These are phyloP conservation scores for Lasioglossum vierecki DNA, from an alignment of 2,888 invertebrate species.

Conservation along the genomic window DNA sequence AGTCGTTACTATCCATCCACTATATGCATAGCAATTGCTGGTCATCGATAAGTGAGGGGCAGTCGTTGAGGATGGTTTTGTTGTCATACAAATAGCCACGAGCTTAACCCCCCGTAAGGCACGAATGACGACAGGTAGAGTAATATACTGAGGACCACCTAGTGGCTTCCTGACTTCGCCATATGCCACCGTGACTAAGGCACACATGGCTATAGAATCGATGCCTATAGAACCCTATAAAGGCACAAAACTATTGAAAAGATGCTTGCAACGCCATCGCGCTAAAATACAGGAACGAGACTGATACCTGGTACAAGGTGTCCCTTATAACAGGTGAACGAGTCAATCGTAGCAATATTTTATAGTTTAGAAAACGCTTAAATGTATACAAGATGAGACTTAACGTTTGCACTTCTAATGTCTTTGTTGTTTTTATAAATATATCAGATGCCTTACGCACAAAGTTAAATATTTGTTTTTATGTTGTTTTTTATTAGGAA, in stretches of 20 bases:
- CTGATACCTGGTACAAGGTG: slow-evolving; percentile 14
- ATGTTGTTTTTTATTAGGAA: too few species aligned
- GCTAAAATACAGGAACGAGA: slow-evolving; percentile 37
- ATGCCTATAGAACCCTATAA: slow-evolving; percentile 53
- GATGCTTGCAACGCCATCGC: slow-evolving; percentile 31
- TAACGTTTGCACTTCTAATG: too few species aligned
- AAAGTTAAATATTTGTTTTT: too few species aligned
- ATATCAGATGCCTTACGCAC: too few species aligned
- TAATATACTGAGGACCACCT: slow-evolving; percentile 83
- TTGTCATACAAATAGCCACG: slow-evolving; percentile 80
- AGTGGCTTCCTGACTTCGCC: slow-evolving; percentile 83
- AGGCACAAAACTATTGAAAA: slow-evolving; percentile 46
- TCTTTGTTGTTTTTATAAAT: too few species aligned
- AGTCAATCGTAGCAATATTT: background rate
- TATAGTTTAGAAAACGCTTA: background rate
- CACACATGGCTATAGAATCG: slow-evolving; percentile 80
- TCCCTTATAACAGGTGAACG: background rate
- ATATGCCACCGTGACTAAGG: slow-evolving; percentile 83
- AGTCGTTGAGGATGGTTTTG: slow-evolving; percentile 65
- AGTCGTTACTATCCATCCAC: background rate
- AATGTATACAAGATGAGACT: background rate
- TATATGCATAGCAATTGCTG: slow-evolving; percentile 66
- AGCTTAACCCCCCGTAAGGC: slow-evolving; percentile 68
- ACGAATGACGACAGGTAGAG: slow-evolving; percentile 82
- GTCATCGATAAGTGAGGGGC: slow-evolving; percentile 71